Evolutionary conservation across 1,140 invertebrate genomes (phyloP), one percentile per base, ranked within the genome.

Genomic region (Trichoplusia ni): DNA sequence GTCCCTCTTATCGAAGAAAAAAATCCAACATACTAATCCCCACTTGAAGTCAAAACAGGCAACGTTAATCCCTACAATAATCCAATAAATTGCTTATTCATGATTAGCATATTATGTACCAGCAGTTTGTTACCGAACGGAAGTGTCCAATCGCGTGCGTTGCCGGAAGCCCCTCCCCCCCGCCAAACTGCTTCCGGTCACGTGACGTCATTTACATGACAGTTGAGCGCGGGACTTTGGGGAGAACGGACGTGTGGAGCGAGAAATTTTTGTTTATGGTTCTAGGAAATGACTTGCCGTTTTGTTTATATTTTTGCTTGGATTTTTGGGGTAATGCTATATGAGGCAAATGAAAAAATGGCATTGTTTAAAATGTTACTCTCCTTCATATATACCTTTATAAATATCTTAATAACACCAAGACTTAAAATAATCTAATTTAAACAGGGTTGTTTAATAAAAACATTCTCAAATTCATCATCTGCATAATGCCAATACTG

Each of bases 141-240:
- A 89, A 86, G 85, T 89, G 84, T 79, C 85, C 86, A 90, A 90
- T 90, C 81, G 83, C 82, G 82, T 86, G 81, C 81, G 82, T 77
- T 63, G 78, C 78, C 81, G 81, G 83, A 82, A 80, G 74, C 75
- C 69, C 84, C 77, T 72, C 84, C 85, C 82, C 80, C 77, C 54
- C 79, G 71, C 76, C 79, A 73, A 81, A 77, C 82, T 77, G 78
- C 79, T 82, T 88, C 87, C 85, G 85, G 87, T 84, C 87, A 78
- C 85, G 87, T 88, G 87, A 88, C 85, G 82, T 85, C 85, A 88
- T 89, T 86, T 86, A 86, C 82, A 88, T 90, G 84, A 88, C 82
- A 88, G 78, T 86, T 69, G 82, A 61, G 14, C 58, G 75, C 61
- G 54, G 71, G 77, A 64, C 77, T 71, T 59, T 62, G 64, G 59